phyloP scores from a whole-genome alignment of 2,797 vertebrate genomes.

The Dermochelys coriacea region DNA sequence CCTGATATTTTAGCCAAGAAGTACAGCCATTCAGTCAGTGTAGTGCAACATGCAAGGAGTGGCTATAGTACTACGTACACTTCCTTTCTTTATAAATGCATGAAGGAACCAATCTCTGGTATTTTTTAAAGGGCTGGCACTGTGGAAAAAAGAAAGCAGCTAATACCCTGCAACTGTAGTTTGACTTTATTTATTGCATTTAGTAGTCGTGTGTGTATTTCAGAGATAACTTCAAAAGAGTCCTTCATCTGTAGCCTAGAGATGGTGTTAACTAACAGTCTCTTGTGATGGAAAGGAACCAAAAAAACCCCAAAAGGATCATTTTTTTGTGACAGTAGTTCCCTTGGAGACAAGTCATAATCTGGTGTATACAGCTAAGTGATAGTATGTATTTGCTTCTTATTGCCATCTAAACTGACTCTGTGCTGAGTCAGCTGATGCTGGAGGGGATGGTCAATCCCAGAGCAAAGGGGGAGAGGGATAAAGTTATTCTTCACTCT shows the following conservation, averaged over 20 bases:
- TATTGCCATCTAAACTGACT: neutral
- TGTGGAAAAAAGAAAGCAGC: neutral
- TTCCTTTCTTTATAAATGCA: neutral
- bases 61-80: neutral
- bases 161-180: neutral
- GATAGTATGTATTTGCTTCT: neutral
- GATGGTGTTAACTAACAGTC: neutral
- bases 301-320: neutral
- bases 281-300: neutral
- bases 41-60: neutral
- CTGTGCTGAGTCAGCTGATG: neutral
- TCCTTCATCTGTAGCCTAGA: neutral
- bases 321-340: neutral
- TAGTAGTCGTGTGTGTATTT: neutral
- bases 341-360: neutral
- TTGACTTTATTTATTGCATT: neutral
- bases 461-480: neutral
- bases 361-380: neutral
- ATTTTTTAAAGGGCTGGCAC: neutral
- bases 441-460: neutral
- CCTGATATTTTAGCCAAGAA: conserved; percentile 37
- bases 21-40: neutral
- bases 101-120: neutral
- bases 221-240: neutral
- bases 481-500: neutral